A percentile compares a stretch with the other conserved stretches of the same genome.
These are phyloP conservation scores for Loris lydekkerianus DNA, from an alignment of 2,797 vertebrate species.

Conservation along the genomic window DNA sequence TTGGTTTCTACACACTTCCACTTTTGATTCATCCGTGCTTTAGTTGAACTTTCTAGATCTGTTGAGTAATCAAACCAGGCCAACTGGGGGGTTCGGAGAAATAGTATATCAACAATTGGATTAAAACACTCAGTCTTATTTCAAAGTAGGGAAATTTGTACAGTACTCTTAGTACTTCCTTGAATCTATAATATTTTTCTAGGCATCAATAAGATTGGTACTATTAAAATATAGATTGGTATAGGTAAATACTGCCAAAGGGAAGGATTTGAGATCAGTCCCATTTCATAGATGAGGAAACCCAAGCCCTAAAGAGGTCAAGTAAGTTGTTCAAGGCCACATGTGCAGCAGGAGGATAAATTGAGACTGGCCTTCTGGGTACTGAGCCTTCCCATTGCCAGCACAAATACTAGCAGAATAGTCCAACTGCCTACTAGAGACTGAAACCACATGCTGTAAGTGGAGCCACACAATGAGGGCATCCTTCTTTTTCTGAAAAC, in stretches of 20 bases:
- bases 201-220: neutral
- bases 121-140: slow-evolving; percentile 21
- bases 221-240: neutral
- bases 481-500: neutral
- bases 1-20: too few relatives aligned
- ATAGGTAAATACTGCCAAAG: neutral
- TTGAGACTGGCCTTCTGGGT: neutral
- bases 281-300: slow-evolving; percentile 28
- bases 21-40: too few relatives aligned
- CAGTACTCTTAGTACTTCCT: neutral
- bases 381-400: neutral
- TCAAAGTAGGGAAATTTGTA: neutral
- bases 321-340: neutral
- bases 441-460: neutral
- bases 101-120: neutral
- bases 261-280: neutral
- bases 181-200: slow-evolving; percentile 19
- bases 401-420: neutral
- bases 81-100: too few relatives aligned
- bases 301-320: neutral
- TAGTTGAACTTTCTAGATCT: too few relatives aligned
- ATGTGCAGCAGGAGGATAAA: neutral
- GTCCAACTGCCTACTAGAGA: neutral
- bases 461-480: neutral
- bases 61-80: too few relatives aligned